Base-by-base conservation (phyloP, 37 sponge, comb jelly and placozoan genomes). In the Axinella damicornis region DNA sequence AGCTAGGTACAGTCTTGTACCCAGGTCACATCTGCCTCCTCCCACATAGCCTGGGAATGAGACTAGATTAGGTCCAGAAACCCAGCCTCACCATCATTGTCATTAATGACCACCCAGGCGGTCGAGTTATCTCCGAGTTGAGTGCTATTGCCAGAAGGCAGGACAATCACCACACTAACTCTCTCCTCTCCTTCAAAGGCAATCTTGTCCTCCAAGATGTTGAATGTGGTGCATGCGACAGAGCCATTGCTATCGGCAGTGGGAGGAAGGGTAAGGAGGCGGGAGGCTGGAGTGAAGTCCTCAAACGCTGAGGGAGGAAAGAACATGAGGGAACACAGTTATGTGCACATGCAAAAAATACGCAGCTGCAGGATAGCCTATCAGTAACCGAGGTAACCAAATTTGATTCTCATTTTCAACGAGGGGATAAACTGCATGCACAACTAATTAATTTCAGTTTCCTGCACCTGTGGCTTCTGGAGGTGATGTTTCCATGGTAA, bases 171-270 rank as follows among this genome's bases (percentile, higher is more conserved):
- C 6, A 46, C 46, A 46, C 46, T 46, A 46, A 46, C 46, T 12
- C 4, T 53, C 80, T 79, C 80, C 19, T 52, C 32, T 21, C 68
- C 80, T 67, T 79, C 80, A 67, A 79, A 79, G 53, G 80, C 80
- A 52, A 79, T 12, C 34, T 65, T 79, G 80, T 79, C 80, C 21
- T 79, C 80, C 5, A 79, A 54, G 28, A 79, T 40, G 5, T 14
- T 0, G 12, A 79, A 65, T 13, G n/a, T n/a, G 21, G 27, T 33
- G 25, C 80, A 79, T 5, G 55, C 17, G 22, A 77, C n/a, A 39
- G 37, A 37, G 55, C 39, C 32, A 2, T 46, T 30, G 15, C 67
- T 2, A n/a, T 25, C 68, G 25, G 62, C 19, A 52, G 41, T 21
- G 22, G 77, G 20, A 32, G 16, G 36, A 35, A 77, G 60, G 32